Evolutionary conservation across 2,888 invertebrate species (phyloP).

Genomic region (Smittia aterrima): DNA sequence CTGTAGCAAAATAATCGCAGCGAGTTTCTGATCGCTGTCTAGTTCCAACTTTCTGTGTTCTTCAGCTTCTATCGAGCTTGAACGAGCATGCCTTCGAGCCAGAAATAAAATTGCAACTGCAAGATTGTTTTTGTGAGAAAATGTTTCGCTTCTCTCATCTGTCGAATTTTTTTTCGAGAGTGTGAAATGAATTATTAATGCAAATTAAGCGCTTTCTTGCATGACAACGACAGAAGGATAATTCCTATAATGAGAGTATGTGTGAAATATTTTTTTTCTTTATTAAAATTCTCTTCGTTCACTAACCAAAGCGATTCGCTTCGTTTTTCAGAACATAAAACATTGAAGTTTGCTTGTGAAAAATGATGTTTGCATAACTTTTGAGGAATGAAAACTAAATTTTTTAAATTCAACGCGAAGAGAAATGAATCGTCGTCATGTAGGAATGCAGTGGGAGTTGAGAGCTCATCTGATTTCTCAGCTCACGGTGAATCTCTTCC

Average conservation of each 20-base stretch:
- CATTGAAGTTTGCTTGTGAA: no score
- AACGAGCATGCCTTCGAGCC: background rate
- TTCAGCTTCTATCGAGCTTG: no score
- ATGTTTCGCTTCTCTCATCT: background rate
- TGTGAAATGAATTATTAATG: background rate
- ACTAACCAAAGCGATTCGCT: no score
- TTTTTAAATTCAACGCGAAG: no score
- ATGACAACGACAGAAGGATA: background rate
- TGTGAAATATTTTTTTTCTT: background rate
- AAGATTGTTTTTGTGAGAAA: conserved; percentile 1
- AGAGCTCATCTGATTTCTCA: background rate
- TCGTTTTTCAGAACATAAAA: no score
- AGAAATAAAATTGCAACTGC: background rate
- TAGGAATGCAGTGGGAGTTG: background rate
- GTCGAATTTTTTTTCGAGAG: background rate
- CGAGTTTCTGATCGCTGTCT: background rate
- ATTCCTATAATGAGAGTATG: background rate
- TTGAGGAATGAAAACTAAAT: no score
- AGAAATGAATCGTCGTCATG: background rate
- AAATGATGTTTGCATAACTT: no score
- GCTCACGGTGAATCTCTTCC: background rate
- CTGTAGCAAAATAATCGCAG: background rate
- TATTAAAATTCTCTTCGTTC: background rate
- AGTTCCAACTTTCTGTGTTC: background rate
- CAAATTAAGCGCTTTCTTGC: background rate